phyloP scores from a whole-genome alignment of 2,797 vertebrate genomes.

The Halcyon smyrnensis region DNA sequence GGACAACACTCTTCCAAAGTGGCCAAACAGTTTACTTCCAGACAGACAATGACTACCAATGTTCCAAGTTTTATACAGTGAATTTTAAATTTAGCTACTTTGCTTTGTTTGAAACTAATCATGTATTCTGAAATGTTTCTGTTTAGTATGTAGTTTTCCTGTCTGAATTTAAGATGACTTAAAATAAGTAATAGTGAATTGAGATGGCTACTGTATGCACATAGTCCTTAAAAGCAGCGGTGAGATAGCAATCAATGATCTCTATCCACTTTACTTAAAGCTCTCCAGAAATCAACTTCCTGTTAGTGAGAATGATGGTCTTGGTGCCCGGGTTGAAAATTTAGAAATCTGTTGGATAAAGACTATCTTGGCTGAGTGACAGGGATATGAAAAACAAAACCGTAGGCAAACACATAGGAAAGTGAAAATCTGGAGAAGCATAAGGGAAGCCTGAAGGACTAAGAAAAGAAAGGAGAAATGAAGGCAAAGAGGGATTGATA shows the following conservation, averaged over 20 bases:
- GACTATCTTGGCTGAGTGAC: not conserved
- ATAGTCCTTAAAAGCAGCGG: not conserved
- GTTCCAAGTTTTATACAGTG: not conserved
- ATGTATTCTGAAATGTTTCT: not conserved
- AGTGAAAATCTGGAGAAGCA: not conserved
- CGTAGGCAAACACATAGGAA: not conserved
- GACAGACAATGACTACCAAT: not conserved
- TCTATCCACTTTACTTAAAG: not conserved
- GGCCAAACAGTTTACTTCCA: not conserved
- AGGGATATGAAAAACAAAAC: not conserved
- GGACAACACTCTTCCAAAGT: not conserved
- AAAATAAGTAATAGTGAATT: not conserved
- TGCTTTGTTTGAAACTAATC: not conserved
- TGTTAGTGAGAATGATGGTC: not conserved
- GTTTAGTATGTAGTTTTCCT: not conserved
- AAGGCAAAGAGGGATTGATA: not conserved
- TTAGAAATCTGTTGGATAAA: not conserved
- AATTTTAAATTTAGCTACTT: not conserved
- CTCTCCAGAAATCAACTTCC: not conserved
- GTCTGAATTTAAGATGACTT: not conserved
- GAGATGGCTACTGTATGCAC: not conserved
- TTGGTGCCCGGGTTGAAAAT: not conserved
- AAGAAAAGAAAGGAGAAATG: not conserved
- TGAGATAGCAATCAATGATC: not conserved
- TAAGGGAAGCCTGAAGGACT: not conserved